A percentile compares a stretch with the other conserved stretches of the same genome.
Evolutionary conservation across 2,797 vertebrate genomes (phyloP).

Genomic region (Rhodeus uyekii): DNA sequence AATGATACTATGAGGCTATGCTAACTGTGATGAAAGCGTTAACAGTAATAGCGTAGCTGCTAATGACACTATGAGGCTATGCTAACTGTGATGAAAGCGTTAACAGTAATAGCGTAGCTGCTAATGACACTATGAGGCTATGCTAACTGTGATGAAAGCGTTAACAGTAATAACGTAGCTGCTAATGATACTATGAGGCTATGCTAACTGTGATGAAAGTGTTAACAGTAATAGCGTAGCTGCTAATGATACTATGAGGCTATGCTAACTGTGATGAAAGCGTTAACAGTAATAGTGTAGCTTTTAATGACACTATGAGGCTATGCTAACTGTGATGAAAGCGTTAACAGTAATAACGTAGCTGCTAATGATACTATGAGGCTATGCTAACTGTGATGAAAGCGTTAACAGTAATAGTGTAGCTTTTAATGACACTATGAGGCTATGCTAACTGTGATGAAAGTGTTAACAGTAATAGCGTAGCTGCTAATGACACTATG

Average conservation of each 20-base stretch:
- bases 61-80: background rate
- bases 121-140: background rate
- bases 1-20: background rate
- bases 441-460: slow-evolving; percentile 10
- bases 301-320: background rate
- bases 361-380: background rate
- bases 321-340: background rate
- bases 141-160: background rate
- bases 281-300: background rate
- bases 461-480: no score
- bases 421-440: background rate
- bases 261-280: slow-evolving; percentile 20
- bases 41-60: background rate
- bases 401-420: background rate
- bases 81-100: slow-evolving; percentile 23
- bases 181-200: background rate
- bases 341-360: background rate
- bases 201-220: background rate
- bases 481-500: background rate
- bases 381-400: background rate
- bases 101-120: background rate
- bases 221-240: background rate
- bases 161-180: background rate
- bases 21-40: background rate
- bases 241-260: background rate